These are phyloP conservation scores for Geococcyx californianus DNA, from an alignment of 2,113 vertebrate species.

Conservation along the genomic window DNA sequence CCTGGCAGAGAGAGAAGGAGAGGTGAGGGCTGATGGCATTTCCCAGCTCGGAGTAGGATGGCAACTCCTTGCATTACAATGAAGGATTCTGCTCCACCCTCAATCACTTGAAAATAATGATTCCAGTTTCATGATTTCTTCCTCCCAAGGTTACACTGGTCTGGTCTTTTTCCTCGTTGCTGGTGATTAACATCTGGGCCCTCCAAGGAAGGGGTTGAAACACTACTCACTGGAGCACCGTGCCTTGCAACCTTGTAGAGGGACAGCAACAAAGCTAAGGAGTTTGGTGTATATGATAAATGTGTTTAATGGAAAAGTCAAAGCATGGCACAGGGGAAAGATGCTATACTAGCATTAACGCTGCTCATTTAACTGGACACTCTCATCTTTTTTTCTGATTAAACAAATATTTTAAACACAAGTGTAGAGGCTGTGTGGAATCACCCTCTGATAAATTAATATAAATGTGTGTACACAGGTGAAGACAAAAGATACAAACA, in stretches of 20 bases:
- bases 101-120: constrained; percentile 50
- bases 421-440: accelerated
- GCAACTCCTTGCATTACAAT: neutral
- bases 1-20: accelerated
- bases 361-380: neutral
- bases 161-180: neutral
- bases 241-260: accelerated
- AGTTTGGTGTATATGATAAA: accelerated
- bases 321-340: accelerated
- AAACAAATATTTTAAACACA: neutral
- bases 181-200: constrained; percentile 12
- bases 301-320: neutral
- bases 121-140: constrained; percentile 37
- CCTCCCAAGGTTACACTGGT: neutral
- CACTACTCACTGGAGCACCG: neutral
- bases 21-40: accelerated
- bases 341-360: accelerated
- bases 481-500: neutral
- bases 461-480: accelerated
- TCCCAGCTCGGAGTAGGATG: neutral
- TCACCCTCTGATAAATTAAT: neutral
- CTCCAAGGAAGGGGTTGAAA: neutral
- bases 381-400: neutral
- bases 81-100: constrained; percentile 13
- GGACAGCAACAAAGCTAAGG: neutral